Conservation (phyloP, 2,797 vertebrate genomes). For the Limnodromus scolopaceus region DNA sequence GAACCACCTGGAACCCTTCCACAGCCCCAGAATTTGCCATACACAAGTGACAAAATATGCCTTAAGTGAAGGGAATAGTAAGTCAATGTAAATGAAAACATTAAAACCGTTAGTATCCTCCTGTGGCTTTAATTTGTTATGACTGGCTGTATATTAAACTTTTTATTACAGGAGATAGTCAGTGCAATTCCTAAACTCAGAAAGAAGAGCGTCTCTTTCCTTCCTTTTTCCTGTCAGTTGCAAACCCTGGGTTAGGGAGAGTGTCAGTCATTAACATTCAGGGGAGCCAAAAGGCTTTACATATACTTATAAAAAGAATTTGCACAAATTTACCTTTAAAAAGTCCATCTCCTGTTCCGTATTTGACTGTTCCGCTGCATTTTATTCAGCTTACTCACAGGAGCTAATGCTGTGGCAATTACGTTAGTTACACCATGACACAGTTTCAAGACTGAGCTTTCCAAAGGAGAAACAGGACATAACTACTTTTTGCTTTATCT, state of each 20-base stretch:
- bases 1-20: background rate
- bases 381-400: background rate
- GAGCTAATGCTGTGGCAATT: background rate
- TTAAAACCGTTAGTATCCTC: background rate
- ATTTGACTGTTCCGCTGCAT: background rate
- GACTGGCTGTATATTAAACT: background rate
- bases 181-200: background rate
- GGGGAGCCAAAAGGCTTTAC: background rate
- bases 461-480: background rate
- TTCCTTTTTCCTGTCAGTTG: background rate
- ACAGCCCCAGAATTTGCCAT: background rate
- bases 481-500: background rate
- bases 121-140: background rate
- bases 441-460: background rate
- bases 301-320: background rate
- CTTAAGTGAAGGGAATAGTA: too few species aligned
- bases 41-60: too few species aligned
- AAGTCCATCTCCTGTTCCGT: background rate
- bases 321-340: background rate
- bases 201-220: background rate
- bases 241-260: background rate
- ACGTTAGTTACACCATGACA: background rate
- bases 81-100: background rate
- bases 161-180: background rate
- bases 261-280: background rate